Conservation (phyloP, 1,140 invertebrate genomes). For the Eulimnadia texana region DNA sequence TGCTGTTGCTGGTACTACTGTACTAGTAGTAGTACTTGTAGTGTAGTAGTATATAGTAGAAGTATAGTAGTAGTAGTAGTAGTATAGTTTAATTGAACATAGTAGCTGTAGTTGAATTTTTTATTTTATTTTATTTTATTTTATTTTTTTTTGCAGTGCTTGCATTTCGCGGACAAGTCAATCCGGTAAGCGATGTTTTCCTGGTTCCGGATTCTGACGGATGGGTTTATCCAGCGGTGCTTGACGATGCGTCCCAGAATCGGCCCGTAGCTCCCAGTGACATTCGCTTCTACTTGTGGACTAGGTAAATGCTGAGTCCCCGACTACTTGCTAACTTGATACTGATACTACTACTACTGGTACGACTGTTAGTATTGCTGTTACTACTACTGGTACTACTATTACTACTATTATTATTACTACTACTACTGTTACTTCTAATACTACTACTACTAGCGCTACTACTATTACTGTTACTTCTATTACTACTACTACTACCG, state of each 20-base stretch:
- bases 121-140: not conserved
- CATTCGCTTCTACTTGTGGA: constrained; percentile 16
- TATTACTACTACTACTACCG: too few species aligned
- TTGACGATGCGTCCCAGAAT: constrained; percentile 8
- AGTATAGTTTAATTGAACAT: too few species aligned
- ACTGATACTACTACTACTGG: not conserved
- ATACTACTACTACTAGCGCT: too few species aligned
- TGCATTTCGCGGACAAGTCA: constrained; percentile 2
- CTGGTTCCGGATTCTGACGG: constrained; percentile 13
- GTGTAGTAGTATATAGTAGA: too few species aligned
- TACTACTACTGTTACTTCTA: too few species aligned
- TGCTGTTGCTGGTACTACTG: too few species aligned
- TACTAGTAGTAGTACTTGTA: too few species aligned
- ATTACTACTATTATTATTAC: too few species aligned
- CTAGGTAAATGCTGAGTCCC: constrained; percentile 16
- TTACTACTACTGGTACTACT: too few species aligned
- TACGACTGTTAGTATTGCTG: too few species aligned
- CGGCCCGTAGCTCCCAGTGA: constrained; percentile 6
- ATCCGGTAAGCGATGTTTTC: constrained; percentile 9
- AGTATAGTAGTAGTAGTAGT: too few species aligned
- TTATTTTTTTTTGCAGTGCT: not conserved
- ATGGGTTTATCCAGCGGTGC: constrained; percentile 10
- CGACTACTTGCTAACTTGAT: not conserved
- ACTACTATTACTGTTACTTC: too few species aligned
- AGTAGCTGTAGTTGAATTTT: not conserved